Evolutionary conservation across 2,113 vertebrate species (phyloP).

Genomic region (Callospermophilus lateralis): DNA sequence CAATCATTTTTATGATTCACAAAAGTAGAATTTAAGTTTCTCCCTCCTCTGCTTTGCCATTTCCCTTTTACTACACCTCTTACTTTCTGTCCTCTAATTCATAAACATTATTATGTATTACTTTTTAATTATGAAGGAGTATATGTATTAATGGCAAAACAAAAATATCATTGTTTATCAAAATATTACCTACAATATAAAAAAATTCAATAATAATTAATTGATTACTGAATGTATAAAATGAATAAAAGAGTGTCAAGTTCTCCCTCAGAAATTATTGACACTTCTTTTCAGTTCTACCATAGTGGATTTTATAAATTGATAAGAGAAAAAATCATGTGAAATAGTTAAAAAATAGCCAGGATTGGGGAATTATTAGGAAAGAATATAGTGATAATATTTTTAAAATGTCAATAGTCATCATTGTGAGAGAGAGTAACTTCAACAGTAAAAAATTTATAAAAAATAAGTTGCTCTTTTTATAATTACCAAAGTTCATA

Average conservation of each 20-base stretch:
- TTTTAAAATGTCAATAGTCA: background rate
- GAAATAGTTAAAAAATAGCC: background rate
- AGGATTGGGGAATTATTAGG: background rate
- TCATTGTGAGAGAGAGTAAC: background rate
- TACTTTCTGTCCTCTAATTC: background rate
- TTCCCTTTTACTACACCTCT: background rate
- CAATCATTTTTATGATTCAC: background rate
- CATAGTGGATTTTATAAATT: slow-evolving; percentile 14
- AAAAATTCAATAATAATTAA: background rate
- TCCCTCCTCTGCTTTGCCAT: background rate
- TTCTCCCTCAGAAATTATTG: background rate
- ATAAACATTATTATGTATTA: background rate
- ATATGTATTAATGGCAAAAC: background rate
- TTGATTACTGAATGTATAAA: background rate
- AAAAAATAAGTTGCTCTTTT: background rate
- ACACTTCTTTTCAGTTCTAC: background rate
- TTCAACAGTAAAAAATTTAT: background rate
- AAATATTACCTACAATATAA: background rate
- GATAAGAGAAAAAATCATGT: background rate
- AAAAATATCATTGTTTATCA: background rate
- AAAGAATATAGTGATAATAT: background rate
- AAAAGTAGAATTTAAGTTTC: background rate
- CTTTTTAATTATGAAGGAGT: background rate
- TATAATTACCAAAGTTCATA: background rate
- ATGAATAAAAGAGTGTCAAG: background rate